phyloP scores from a whole-genome alignment of 1,140 invertebrate species.

The Dolichoris vasculosae region DNA sequence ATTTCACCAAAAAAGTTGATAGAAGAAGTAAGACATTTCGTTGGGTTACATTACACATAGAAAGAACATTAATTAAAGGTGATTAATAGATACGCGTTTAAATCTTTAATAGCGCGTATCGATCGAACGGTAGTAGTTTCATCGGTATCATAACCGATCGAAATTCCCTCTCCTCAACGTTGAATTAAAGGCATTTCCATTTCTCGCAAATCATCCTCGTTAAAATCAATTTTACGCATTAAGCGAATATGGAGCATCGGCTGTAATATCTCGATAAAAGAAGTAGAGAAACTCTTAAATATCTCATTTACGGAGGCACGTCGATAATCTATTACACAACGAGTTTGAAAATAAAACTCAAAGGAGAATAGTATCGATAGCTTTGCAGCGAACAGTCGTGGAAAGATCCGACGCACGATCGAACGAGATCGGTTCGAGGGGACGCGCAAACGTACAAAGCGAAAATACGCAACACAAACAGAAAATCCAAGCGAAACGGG shows the following conservation, averaged over 20 bases:
- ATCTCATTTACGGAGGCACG: no score
- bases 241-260: neutral
- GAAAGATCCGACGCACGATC: no score
- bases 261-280: neutral
- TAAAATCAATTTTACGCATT: neutral
- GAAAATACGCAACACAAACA: neutral
- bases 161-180: neutral
- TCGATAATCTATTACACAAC: no score
- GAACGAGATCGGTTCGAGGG: neutral
- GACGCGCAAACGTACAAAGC: neutral
- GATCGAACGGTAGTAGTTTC: neutral
- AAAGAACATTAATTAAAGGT: no score
- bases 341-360: no score
- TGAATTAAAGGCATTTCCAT: conserved; percentile 3
- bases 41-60: no score
- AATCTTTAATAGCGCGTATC: neutral
- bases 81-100: neutral
- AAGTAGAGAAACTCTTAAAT: no score
- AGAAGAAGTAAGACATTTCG: no score
- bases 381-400: no score
- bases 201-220: neutral
- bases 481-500: neutral
- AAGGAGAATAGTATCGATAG: no score
- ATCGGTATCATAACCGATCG: neutral
- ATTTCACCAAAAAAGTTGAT: no score